Percentiles rank a stretch among this genome's conserved stretches.
Evolutionary conservation across 2,888 invertebrate genomes (phyloP).

Genomic region (Neocrepidodera transversa): DNA sequence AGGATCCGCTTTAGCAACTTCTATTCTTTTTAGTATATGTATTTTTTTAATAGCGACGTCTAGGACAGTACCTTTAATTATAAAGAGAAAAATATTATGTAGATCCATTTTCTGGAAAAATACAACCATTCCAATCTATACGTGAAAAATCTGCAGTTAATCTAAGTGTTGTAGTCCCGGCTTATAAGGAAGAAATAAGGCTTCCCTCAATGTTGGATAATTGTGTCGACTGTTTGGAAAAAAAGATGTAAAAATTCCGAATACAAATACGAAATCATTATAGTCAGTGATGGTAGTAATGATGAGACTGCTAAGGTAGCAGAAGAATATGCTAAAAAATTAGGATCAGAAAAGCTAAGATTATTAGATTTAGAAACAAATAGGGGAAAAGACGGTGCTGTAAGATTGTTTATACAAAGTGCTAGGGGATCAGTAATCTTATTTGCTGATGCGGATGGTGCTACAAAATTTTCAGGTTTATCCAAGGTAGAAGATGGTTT

Average conservation of each 20-base stretch:
- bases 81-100: conserved; percentile 78
- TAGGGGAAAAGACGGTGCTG: conserved; percentile 98
- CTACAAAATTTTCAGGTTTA: conserved; percentile 92
- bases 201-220: conserved; percentile 91
- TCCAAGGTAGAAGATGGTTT: conserved; percentile 79
- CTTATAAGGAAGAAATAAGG: conserved; percentile 94
- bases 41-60: conserved; percentile 68
- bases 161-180: conserved; percentile 93
- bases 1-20: conserved; percentile 47
- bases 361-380: conserved; percentile 87
- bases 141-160: conserved; percentile 73
- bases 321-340: conserved; percentile 74
- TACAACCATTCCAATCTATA: conserved; percentile 75
- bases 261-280: conserved; percentile 89
- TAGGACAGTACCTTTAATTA: conserved; percentile 71
- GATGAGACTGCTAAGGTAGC: conserved; percentile 87
- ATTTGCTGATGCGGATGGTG: conserved; percentile 99
- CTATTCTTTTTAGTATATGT: conserved; percentile 65
- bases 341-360: conserved; percentile 79
- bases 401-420: conserved; percentile 87
- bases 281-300: conserved; percentile 96
- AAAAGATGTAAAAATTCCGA: conserved; percentile 62
- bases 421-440: conserved; percentile 85
- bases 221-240: conserved; percentile 82
- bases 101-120: conserved; percentile 66